phyloP scores from a whole-genome alignment of 92 coral and sea anemone genomes.

The Metridium senile region DNA sequence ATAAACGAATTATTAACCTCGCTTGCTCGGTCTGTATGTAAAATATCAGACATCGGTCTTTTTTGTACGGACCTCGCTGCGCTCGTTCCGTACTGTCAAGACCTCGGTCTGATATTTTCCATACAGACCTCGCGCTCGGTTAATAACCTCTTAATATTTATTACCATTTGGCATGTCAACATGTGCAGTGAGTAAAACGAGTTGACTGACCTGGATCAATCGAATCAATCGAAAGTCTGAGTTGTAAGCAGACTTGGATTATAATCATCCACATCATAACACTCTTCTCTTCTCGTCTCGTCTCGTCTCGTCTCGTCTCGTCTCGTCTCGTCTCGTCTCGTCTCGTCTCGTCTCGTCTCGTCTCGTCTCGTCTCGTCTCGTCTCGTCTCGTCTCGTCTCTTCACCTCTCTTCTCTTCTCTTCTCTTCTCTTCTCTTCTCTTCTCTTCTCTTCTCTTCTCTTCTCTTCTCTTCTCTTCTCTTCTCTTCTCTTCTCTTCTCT shows the following conservation, averaged over 20 bases:
- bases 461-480: background rate
- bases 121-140: no score
- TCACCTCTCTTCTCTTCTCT: background rate
- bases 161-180: no score
- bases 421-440: background rate
- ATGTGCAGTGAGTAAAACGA: no score
- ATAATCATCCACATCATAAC: background rate
- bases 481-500: background rate
- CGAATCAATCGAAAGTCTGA: no score
- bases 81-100: no score
- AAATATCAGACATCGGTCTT: no score
- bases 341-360: background rate
- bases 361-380: background rate
- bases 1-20: no score
- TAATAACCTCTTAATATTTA: no score
- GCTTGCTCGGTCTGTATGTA: no score
- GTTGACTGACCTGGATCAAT: no score
- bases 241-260: background rate
- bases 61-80: no score
- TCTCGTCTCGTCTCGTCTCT: background rate
- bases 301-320: background rate
- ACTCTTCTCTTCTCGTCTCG: background rate
- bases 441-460: background rate
- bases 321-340: background rate
- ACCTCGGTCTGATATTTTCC: no score